phyloP scores from a whole-genome alignment of 2,888 invertebrate species.

The Hemicrepidius hirtus region DNA sequence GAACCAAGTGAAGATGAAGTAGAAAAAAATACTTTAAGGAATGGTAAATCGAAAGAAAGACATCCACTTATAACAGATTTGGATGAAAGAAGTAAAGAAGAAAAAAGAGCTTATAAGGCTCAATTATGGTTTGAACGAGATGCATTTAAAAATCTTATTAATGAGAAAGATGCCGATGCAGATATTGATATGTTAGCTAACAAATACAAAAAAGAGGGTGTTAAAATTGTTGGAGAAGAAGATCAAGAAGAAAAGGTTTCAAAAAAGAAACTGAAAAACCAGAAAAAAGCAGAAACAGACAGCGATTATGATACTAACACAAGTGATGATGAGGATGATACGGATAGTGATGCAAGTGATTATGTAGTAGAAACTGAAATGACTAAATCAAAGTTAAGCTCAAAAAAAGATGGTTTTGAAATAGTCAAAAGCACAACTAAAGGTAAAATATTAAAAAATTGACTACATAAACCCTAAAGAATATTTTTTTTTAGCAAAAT shows the following conservation, averaged over 20 bases:
- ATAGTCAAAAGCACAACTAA: conserved; percentile 74
- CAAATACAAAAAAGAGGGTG: conserved; percentile 83
- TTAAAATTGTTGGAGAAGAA: conserved; percentile 70
- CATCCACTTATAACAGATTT: conserved; percentile 88
- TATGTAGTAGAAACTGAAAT: conserved; percentile 72
- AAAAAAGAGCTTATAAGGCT: conserved; percentile 85
- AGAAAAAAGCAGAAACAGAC: conserved; percentile 61
- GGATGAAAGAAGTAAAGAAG: conserved; percentile 83
- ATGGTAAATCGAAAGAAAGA: conserved; percentile 63
- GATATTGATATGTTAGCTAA: conserved; percentile 88
- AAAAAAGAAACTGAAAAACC: conserved; percentile 55
- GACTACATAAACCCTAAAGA: neutral
- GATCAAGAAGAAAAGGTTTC: conserved; percentile 68
- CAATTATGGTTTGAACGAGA: conserved; percentile 93
- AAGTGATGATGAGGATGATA: conserved; percentile 59
- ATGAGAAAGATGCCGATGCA: conserved; percentile 89
- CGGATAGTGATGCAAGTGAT: conserved; percentile 68
- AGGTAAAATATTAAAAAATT: neutral
- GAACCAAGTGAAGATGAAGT: conserved; percentile 70
- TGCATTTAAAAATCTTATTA: conserved; percentile 85
- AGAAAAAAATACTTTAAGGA: conserved; percentile 40
- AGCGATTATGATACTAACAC: conserved; percentile 66
- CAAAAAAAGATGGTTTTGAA: conserved; percentile 80
- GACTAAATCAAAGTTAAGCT: conserved; percentile 57
- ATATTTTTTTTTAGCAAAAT: conserved; percentile 61